Base-by-base conservation (phyloP, 92 coral and sea anemone species). In the Epizoanthus ramosus region DNA sequence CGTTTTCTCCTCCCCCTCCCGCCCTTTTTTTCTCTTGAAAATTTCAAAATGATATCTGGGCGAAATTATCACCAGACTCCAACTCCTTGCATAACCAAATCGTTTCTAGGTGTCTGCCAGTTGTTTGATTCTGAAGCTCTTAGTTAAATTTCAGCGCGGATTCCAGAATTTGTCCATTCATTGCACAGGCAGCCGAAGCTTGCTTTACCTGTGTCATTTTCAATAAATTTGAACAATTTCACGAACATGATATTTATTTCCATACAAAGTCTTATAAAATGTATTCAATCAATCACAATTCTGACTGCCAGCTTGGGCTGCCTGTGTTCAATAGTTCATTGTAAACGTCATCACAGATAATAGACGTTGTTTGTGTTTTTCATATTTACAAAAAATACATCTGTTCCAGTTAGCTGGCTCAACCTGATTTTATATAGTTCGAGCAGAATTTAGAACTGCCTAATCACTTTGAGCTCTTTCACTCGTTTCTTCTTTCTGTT, bases 401-500 rank as follows among this genome's bases (percentile, higher is more conserved):
- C 43, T 37, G 43, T 37, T 37, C 3, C 5, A 39, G 52, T 83
- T 23, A 50, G 41, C 54, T 76, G 69, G 63, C 47, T 83, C 68
- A 31, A 28, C 64, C 3, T 50, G 71, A 57, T 80, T 88, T 54
- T 52, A 70, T 68, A 84, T 83, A 33, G 15, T 68, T 47, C 80
- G 75, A 22, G 85, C 56, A 59, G 68, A 68, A 64, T 24, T n/a
- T 63, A 71, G 68, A 43, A 5, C 43, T 37, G 43, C 43, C 43
- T 2, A 37, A 77, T 54, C 69, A 21, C 71, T 37, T 52, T 25
- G 5, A 25, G 43, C 39, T 47, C 84, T 58, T 57, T 21, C 53
- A 80, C 83, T 83, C 54, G 73, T 71, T 56, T 88, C 66, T 57
- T 76, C 31, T 23, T 73, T 58, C 69, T 75, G 80, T 43, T 43